These are phyloP conservation scores for Tolmerus cingulatus DNA, from an alignment of 2,888 invertebrate species.

Conservation along the genomic window DNA sequence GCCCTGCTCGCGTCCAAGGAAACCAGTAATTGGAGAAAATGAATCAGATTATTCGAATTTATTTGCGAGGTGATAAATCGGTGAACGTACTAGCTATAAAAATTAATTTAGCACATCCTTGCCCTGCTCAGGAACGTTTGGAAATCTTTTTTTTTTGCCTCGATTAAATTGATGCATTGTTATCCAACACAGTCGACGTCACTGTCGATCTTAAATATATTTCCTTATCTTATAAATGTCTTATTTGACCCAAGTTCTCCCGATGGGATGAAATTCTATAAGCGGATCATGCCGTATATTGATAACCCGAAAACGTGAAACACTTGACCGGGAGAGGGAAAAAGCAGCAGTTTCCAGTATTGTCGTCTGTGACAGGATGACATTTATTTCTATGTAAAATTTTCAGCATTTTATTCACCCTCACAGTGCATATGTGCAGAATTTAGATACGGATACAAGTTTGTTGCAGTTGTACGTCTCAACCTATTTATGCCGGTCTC, in stretches of 20 bases:
- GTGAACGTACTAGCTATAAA: neutral
- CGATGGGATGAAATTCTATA: slow-evolving; percentile 28
- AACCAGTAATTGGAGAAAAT: neutral
- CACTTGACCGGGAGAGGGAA: neutral
- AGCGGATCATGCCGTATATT: slow-evolving; percentile 37
- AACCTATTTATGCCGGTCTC: slow-evolving; percentile 26
- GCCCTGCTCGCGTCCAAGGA: neutral
- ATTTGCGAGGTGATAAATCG: neutral
- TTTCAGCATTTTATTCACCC: slow-evolving; percentile 16
- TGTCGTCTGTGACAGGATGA: slow-evolving; percentile 29
- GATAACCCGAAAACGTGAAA: slow-evolving; percentile 35
- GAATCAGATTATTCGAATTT: neutral
- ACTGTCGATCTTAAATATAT: neutral
- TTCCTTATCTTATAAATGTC: slow-evolving; percentile 39
- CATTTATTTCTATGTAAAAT: slow-evolving; percentile 29
- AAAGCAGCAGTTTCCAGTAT: neutral
- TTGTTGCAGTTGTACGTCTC: slow-evolving; percentile 16
- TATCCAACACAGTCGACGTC: neutral
- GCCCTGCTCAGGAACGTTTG: neutral
- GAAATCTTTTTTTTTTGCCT: neutral
- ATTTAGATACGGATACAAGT: slow-evolving; percentile 25
- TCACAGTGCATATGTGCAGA: slow-evolving; percentile 17
- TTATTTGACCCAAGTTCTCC: slow-evolving; percentile 32
- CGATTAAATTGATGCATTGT: neutral
- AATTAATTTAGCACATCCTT: neutral